A percentile compares a stretch with the other conserved stretches of the same genome.
Evolutionary conservation across 2,888 invertebrate species (phyloP).

Genomic region (Cryptosula pallasiana): DNA sequence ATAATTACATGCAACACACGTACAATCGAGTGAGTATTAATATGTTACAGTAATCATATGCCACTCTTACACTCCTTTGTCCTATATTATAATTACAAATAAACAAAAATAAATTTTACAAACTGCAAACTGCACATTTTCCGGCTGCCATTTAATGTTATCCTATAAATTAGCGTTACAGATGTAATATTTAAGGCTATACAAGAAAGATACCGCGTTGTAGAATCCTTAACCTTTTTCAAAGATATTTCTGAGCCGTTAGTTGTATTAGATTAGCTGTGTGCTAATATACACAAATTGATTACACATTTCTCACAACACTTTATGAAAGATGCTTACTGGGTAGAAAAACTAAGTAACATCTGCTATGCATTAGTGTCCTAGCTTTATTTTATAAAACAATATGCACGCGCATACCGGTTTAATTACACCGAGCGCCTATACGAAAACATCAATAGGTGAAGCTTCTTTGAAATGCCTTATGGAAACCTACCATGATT

Average conservation of each 20-base stretch:
- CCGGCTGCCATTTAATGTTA: background rate
- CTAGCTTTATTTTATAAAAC: conserved; percentile 23
- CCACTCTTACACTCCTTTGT: too few species aligned
- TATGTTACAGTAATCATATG: too few species aligned
- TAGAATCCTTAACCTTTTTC: conserved; percentile 18
- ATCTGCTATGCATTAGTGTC: conserved; percentile 4
- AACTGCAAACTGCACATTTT: too few species aligned
- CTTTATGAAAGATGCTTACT: conserved; percentile 16
- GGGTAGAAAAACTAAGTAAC: conserved; percentile 18
- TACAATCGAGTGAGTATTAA: too few species aligned
- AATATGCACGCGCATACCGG: conserved; percentile 11
- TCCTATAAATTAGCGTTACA: background rate
- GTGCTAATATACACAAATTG: conserved; percentile 21
- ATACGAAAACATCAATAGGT: conserved; percentile 11
- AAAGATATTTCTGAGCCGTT: conserved; percentile 12
- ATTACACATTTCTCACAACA: conserved; percentile 20
- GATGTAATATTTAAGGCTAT: background rate
- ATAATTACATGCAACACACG: background rate
- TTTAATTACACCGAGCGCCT: conserved; percentile 11
- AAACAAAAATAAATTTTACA: background rate
- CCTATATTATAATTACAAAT: too few species aligned
- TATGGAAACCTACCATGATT: background rate
- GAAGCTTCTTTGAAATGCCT: conserved; percentile 12
- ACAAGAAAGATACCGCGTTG: background rate
- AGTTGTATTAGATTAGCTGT: conserved; percentile 22